Conservation (phyloP, 2,888 invertebrate species). For the Heliconius erato region DNA sequence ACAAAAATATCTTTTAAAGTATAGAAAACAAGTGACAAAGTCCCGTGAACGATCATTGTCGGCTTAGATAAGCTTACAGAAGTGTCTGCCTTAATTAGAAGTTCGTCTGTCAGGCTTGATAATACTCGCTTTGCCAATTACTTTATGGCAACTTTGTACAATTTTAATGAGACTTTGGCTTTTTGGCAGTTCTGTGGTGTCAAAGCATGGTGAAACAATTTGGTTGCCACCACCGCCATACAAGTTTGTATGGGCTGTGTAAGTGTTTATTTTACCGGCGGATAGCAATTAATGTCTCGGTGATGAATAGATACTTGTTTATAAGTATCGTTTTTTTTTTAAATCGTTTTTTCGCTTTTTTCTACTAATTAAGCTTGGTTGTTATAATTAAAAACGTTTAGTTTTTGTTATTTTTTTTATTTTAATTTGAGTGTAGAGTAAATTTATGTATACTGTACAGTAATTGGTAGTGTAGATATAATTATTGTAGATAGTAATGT, state of each 20-base stretch:
- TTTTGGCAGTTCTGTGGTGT: conserved; percentile 52
- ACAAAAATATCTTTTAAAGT: conserved; percentile 57
- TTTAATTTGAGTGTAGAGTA: background rate
- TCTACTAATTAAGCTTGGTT: background rate
- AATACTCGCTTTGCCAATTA: conserved; percentile 72
- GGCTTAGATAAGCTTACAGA: conserved; percentile 63
- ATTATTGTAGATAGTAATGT: background rate
- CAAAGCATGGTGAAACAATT: conserved; percentile 47
- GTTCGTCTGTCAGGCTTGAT: conserved; percentile 66
- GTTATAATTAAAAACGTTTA: background rate
- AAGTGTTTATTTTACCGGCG: conserved; percentile 6
- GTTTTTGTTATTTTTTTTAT: background rate
- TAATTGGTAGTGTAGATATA: background rate
- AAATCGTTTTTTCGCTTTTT: background rate
- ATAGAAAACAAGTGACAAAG: conserved; percentile 56
- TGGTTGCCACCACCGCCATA: background rate
- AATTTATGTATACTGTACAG: no score
- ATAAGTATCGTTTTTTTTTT: background rate
- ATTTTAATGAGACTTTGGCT: conserved; percentile 72
- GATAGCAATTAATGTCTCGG: conserved; percentile 21
- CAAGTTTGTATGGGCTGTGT: conserved; percentile 4
- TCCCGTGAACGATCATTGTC: conserved; percentile 56
- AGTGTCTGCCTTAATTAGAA: conserved; percentile 75
- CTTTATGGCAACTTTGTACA: conserved; percentile 74
- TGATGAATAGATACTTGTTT: conserved; percentile 14